Conservation (phyloP, 2,113 vertebrate species). For the Burhinus bistriatus region DNA sequence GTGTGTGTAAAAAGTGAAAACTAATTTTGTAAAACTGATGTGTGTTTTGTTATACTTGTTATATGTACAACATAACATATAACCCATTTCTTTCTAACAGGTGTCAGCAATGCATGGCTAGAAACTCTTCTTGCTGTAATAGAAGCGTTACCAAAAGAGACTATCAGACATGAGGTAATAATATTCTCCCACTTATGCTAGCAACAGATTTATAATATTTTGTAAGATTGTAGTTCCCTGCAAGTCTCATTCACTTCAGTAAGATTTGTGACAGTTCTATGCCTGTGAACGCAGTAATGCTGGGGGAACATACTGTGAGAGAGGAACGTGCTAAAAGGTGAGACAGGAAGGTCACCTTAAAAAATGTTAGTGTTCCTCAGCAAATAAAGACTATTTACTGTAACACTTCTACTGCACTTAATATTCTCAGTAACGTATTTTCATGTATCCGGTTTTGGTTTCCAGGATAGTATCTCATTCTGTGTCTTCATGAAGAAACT, state of each 20-base stretch:
- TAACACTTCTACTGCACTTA: neutral
- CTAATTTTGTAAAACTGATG: neutral
- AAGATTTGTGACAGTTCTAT: neutral
- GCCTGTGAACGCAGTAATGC: neutral
- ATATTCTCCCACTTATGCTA: neutral
- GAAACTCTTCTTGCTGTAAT: slow-evolving; percentile 91
- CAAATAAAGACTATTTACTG: neutral
- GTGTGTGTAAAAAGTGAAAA: neutral
- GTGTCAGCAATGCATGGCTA: slow-evolving; percentile 91
- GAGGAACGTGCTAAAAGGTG: fast-evolving
- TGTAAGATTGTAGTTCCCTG: neutral
- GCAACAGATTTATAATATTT: neutral
- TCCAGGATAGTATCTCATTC: neutral
- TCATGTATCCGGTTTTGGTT: neutral
- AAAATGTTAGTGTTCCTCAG: neutral
- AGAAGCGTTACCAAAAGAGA: slow-evolving; percentile 90
- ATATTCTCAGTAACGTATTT: neutral
- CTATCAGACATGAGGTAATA: slow-evolving; percentile 90
- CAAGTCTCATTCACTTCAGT: neutral
- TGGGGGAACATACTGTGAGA: neutral
- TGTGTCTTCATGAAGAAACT: neutral
- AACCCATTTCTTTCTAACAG: slow-evolving; percentile 70
- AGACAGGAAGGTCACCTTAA: neutral
- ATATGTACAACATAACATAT: neutral
- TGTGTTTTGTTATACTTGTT: neutral